Conservation (phyloP, 2,888 invertebrate species). For the Troides helena region DNA sequence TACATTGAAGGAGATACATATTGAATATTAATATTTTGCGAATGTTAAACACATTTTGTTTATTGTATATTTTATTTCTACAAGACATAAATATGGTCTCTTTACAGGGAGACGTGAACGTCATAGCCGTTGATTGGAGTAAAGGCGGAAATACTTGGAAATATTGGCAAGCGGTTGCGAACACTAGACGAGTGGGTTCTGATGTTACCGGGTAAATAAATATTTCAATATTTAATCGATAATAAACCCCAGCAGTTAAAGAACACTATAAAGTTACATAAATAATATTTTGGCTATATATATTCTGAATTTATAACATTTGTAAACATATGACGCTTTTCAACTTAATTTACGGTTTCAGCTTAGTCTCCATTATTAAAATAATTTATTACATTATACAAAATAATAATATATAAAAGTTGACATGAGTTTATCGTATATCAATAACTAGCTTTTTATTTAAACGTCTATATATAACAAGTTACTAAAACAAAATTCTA, state of each 20-base stretch:
- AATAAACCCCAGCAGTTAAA: not conserved
- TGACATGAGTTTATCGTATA: no score
- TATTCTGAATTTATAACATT: not conserved
- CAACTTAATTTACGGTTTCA: no score
- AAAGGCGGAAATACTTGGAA: constrained; percentile 81
- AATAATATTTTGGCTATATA: not conserved
- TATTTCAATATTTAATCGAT: not conserved
- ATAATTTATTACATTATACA: no score
- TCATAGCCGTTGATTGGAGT: constrained; percentile 84
- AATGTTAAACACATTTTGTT: not conserved
- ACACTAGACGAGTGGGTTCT: constrained; percentile 78
- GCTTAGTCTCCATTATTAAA: no score
- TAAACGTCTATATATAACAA: no score
- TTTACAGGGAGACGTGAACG: constrained; percentile 80
- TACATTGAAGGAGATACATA: no score
- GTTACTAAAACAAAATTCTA: no score
- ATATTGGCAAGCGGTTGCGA: constrained; percentile 82
- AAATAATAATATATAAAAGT: no score
- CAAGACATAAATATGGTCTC: not conserved
- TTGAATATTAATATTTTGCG: not conserved
- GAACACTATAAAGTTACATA: not conserved
- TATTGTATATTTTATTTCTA: not conserved
- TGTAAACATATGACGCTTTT: no score
- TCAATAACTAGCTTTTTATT: no score
- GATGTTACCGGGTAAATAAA: constrained; percentile 69